Evolutionary conservation across 2,113 vertebrate species (phyloP).

Genomic region (Tapirus terrestris): DNA sequence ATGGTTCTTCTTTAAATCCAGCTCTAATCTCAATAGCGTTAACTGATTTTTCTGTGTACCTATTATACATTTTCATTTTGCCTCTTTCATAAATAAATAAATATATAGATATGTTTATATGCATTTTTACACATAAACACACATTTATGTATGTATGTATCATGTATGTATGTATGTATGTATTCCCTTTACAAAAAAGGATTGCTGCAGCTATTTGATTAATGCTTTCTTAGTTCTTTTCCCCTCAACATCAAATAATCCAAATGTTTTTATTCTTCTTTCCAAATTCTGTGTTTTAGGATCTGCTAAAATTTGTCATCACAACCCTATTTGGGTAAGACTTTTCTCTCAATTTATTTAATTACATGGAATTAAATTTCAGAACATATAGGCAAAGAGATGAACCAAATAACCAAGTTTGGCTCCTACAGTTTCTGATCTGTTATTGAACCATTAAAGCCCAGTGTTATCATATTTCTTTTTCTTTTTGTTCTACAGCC

Average conservation of each 20-base stretch:
- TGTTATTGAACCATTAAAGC: background rate
- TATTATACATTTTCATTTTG: background rate
- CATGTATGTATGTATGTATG: background rate
- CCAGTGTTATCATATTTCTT: background rate
- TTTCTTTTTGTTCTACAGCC: background rate
- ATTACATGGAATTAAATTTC: background rate
- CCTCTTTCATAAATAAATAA: background rate
- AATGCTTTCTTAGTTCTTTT: background rate
- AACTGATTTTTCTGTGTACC: background rate
- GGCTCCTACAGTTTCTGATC: background rate
- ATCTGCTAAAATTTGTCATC: background rate
- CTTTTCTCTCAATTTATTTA: background rate
- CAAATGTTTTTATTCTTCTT: background rate
- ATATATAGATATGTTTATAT: background rate
- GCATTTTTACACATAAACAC: fast-evolving
- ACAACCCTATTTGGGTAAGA: background rate
- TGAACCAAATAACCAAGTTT: background rate
- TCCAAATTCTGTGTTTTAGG: background rate
- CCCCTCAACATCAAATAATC: background rate
- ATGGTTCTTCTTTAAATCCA: background rate
- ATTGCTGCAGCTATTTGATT: background rate
- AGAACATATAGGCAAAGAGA: background rate
- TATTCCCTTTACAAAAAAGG: background rate
- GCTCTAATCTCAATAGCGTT: background rate
- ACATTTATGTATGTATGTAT: too few relatives aligned